These are phyloP conservation scores for Saimiri boliviensis DNA, from an alignment of 2,113 vertebrate genomes.

Conservation along the genomic window DNA sequence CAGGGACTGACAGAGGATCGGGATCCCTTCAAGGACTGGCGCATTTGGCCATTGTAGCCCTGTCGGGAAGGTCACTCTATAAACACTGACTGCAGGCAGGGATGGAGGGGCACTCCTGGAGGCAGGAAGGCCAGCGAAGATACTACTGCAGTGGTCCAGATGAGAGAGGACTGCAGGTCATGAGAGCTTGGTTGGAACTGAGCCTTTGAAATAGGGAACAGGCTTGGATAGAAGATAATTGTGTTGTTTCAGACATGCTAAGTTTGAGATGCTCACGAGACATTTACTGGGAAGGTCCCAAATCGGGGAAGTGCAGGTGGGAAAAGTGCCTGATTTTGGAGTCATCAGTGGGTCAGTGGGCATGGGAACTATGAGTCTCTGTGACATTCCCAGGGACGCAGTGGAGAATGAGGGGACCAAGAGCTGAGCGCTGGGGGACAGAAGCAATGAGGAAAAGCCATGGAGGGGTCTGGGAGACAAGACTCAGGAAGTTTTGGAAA, in stretches of 20 bases:
- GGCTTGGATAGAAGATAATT: rapidly evolving
- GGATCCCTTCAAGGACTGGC: background rate
- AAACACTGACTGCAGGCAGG: background rate
- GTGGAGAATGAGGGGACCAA: rapidly evolving
- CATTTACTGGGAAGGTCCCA: background rate
- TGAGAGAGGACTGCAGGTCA: no score
- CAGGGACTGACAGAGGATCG: background rate
- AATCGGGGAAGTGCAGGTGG: background rate
- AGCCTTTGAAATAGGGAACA: rapidly evolving
- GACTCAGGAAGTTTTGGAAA: background rate
- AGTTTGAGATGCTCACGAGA: background rate
- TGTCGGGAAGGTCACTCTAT: background rate
- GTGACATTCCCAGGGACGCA: background rate
- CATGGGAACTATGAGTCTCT: no score
- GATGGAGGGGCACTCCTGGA: background rate
- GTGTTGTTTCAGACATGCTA: background rate
- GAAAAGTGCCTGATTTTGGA: background rate
- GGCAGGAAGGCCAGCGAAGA: background rate
- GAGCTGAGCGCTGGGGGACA: background rate
- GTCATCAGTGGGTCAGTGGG: background rate
- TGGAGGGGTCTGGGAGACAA: background rate
- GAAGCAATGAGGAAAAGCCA: background rate
- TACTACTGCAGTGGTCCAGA: background rate
- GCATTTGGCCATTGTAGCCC: background rate
- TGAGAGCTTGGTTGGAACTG: background rate